A percentile compares a stretch with the other conserved stretches of the same genome.
Evolutionary conservation across 2,888 invertebrate genomes (phyloP).

Genomic region (Drosophila merina): DNA sequence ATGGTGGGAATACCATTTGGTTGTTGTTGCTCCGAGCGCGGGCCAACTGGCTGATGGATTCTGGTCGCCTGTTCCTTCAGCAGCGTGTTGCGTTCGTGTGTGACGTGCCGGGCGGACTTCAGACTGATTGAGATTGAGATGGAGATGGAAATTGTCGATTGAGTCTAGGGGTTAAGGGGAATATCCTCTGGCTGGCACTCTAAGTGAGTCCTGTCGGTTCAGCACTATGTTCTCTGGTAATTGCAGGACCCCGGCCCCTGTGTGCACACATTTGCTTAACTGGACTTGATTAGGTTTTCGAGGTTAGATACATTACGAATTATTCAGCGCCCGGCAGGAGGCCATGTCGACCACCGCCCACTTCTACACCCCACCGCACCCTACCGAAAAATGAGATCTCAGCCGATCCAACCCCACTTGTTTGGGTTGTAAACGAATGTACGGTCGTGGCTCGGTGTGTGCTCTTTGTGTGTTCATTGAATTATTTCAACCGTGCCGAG

Average conservation of each 20-base stretch:
- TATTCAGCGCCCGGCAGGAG: constrained; percentile 67
- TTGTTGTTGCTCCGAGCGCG: constrained; percentile 2
- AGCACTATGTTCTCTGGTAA: constrained; percentile 32
- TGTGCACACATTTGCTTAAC: constrained; percentile 69
- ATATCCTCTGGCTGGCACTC: constrained; percentile 17
- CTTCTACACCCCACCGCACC: neutral
- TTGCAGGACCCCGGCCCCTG: constrained; percentile 38
- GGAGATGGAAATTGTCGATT: neutral
- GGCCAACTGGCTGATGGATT: constrained; percentile 16
- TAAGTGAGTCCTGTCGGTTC: constrained; percentile 25
- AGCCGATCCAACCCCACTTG: constrained; percentile 47
- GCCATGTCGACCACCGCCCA: neutral
- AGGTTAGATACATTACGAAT: constrained; percentile 81
- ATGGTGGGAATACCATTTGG: constrained; percentile 53
- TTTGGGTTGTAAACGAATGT: constrained; percentile 41
- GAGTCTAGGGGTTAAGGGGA: neutral
- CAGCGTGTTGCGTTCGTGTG: constrained; percentile 83
- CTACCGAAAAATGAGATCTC: constrained; percentile 11
- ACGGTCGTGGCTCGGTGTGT: constrained; percentile 8
- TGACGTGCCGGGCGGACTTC: constrained; percentile 77
- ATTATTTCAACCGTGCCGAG: constrained; percentile 45
- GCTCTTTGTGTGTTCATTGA: constrained; percentile 41
- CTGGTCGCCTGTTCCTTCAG: constrained; percentile 79
- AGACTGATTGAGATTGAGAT: constrained; percentile 20
- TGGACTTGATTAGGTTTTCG: constrained; percentile 81